Evolutionary conservation across 2,113 vertebrate genomes (phyloP), one percentile per base, ranked within the genome.

Genomic region (Spea multiplicata): DNA sequence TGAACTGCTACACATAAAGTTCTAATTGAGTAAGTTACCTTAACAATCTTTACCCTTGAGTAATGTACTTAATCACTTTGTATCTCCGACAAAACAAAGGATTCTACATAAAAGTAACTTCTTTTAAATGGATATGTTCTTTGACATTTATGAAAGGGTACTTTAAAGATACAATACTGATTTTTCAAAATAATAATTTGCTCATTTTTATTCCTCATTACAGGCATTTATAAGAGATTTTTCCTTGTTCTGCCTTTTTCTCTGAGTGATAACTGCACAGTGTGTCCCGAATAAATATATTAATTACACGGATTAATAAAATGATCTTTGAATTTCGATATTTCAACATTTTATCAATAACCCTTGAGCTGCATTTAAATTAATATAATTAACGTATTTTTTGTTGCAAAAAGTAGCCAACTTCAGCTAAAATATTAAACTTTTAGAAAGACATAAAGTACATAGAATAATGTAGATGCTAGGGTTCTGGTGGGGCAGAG

Each of bases 1-100:
- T 61, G 13, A 12, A 12, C 13, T 61, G 53, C 16, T 44, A 71
- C 8, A 49, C 48, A 48, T 46, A 71, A 71, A 78, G 55, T 78
- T 78, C 67, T 71, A 78, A 78, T 78, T 78, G 67, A 78, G 70
- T 46, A 78, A 78, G 67, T 78, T 78, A 71, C 57, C 68, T 72
- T 78, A 78, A 78, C 71, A 72, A 59, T 61, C 48, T 78, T 10
- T 78, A 53, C 59, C 76, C 68, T 78, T 78, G 68, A 72, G 76
- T 72, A 71, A 78, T 78, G 59, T 17, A 78, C 71, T 78, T 72
- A 78, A 78, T 78, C 68, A 65, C 68, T 50, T 44, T 46, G 30
- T 44, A 78, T 65, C 47, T 70, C 17, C 48, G 68, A 47, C 68
- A 71, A 78, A 72, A 78, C 68, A 71, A 78, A 78, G 68, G 68